Evolutionary conservation across 2,113 vertebrate species (phyloP).

Genomic region (Heterotis niloticus): DNA sequence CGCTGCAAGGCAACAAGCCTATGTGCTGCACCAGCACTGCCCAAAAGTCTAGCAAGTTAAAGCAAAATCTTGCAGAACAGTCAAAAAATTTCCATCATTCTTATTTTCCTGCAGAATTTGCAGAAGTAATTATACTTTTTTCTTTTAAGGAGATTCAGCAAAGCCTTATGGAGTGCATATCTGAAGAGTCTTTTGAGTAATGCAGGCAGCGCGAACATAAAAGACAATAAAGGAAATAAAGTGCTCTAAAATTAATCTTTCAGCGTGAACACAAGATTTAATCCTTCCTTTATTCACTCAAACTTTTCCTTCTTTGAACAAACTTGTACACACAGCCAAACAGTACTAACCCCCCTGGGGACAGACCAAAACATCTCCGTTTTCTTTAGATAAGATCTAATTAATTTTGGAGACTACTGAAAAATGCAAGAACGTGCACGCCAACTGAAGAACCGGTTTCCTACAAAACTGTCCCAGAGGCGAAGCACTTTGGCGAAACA

Average conservation of each 20-base stretch:
- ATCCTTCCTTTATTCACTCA: conserved; percentile 6
- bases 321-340: conserved; percentile 12
- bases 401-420: conserved; percentile 5
- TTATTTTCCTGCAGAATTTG: not conserved
- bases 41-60: not conserved
- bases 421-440: not conserved
- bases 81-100: not conserved
- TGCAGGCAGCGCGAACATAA: conserved; percentile 13
- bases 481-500: not conserved
- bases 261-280: conserved; percentile 14
- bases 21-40: too few species aligned
- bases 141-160: conserved; percentile 9
- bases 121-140: conserved; percentile 1
- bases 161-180: conserved; percentile 8
- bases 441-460: not conserved
- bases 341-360: not conserved
- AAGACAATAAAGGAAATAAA: conserved; percentile 21
- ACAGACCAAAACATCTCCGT: not conserved
- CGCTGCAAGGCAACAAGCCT: too few species aligned
- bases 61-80: not conserved
- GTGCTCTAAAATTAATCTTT: conserved; percentile 11
- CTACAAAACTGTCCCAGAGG: not conserved
- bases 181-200: conserved; percentile 13
- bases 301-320: conserved; percentile 20
- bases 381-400: conserved; percentile 5